phyloP scores from a whole-genome alignment of 30 jellyfish, hydroid and myxozoan species.

The Turritopsis rubra region DNA sequence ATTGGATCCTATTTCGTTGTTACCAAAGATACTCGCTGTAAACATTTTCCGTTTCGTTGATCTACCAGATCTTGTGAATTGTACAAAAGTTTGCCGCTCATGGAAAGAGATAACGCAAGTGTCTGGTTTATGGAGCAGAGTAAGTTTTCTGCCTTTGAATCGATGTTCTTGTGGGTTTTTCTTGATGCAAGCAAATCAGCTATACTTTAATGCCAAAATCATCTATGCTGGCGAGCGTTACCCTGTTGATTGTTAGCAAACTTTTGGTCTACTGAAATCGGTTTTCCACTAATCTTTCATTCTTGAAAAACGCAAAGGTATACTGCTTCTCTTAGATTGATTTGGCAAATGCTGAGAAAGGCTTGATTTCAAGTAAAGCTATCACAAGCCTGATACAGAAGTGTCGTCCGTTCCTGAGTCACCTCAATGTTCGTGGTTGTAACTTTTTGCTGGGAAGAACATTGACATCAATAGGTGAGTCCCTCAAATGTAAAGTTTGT shows the following conservation, averaged over 20 bases:
- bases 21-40: constrained; percentile 64
- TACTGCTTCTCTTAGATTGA: constrained; percentile 93
- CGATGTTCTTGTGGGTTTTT: background rate
- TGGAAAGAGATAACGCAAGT: constrained; percentile 92
- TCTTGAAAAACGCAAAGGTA: no score
- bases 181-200: no score
- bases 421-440: constrained; percentile 67
- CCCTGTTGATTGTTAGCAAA: no score
- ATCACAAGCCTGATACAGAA: constrained; percentile 65
- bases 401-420: constrained; percentile 87
- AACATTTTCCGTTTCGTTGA: constrained; percentile 69
- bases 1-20: constrained; percentile 56
- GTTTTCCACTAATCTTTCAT: no score
- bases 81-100: constrained; percentile 80
- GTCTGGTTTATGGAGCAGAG: constrained; percentile 79
- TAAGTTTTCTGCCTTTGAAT: constrained; percentile 28
- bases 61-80: constrained; percentile 68
- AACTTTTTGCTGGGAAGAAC: constrained; percentile 32
- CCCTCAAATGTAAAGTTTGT: no score
- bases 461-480: constrained; percentile 61
- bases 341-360: constrained; percentile 62
- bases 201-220: no score
- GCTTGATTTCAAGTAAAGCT: constrained; percentile 62
- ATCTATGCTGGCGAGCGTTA: no score
- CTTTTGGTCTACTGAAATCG: no score